Evolutionary conservation across 2,888 invertebrate species (phyloP).

Genomic region (Stenurella melanura): DNA sequence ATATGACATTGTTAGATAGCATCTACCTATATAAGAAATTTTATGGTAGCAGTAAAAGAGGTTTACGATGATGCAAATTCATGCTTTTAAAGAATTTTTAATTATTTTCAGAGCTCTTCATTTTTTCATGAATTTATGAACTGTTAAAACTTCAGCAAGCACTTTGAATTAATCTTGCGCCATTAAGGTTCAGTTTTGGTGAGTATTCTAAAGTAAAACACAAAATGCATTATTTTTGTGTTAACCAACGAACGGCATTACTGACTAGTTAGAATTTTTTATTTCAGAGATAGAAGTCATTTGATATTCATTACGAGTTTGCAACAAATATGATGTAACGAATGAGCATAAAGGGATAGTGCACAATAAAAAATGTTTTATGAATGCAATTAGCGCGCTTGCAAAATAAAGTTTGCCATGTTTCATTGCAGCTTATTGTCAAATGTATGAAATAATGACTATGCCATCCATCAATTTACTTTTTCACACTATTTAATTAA

Average conservation of each 20-base stretch:
- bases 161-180: slow-evolving; percentile 15
- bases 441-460: not conserved
- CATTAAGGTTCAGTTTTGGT: not conserved
- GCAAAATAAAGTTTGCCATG: not conserved
- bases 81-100: slow-evolving; percentile 51
- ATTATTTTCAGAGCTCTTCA: slow-evolving; percentile 42
- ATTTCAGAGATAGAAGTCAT: not conserved
- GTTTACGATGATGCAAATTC: slow-evolving; percentile 56
- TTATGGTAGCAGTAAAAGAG: slow-evolving; percentile 47
- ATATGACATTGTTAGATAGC: slow-evolving; percentile 49
- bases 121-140: slow-evolving; percentile 34
- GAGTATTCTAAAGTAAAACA: not conserved
- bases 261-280: not conserved
- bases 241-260: slow-evolving; percentile 5
- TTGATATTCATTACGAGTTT: not conserved
- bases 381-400: not conserved
- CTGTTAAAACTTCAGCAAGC: slow-evolving; percentile 19
- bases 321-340: not conserved
- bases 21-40: slow-evolving; percentile 49
- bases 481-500: too few relatives aligned
- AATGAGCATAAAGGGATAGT: not conserved
- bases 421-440: not conserved
- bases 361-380: not conserved
- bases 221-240: not conserved
- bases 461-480: too few relatives aligned